Evolutionary conservation across 2,888 invertebrate genomes (phyloP).

Genomic region (Cosmia trapezina): DNA sequence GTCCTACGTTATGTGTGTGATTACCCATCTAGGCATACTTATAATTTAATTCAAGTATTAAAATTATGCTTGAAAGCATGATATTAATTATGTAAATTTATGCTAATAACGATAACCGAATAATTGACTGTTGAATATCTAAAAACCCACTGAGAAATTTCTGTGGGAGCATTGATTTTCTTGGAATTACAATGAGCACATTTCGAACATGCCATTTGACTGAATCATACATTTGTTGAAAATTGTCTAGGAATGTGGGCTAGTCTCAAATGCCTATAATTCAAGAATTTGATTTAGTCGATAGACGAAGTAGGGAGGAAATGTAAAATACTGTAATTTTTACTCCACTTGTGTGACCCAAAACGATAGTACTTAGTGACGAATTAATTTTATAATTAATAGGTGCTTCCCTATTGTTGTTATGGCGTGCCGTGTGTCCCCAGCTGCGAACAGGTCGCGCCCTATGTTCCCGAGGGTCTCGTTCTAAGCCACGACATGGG

Average conservation of each 20-base stretch:
- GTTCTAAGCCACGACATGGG: constrained; percentile 32
- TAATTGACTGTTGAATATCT: constrained; percentile 13
- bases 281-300: background rate
- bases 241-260: background rate
- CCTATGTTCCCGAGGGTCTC: constrained; percentile 43
- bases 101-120: constrained; percentile 21
- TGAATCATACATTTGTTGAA: background rate
- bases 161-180: constrained; percentile 12
- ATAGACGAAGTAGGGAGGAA: background rate
- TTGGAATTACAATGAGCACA: constrained; percentile 11
- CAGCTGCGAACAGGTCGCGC: constrained; percentile 35
- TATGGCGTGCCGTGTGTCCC: constrained; percentile 44
- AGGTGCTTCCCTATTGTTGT: constrained; percentile 27
- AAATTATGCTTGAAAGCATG: background rate
- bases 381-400: constrained; percentile 51
- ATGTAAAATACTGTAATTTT: constrained; percentile 20
- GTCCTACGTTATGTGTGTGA: background rate
- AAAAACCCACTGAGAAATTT: constrained; percentile 5
- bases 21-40: background rate
- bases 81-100: constrained; percentile 9
- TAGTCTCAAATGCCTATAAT: background rate
- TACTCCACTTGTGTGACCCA: constrained; percentile 15
- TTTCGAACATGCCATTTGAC: background rate
- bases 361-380: constrained; percentile 11
- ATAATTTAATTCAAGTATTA: background rate